phyloP scores from a whole-genome alignment of 2,888 invertebrate species.

The Polydesmus complanatus region DNA sequence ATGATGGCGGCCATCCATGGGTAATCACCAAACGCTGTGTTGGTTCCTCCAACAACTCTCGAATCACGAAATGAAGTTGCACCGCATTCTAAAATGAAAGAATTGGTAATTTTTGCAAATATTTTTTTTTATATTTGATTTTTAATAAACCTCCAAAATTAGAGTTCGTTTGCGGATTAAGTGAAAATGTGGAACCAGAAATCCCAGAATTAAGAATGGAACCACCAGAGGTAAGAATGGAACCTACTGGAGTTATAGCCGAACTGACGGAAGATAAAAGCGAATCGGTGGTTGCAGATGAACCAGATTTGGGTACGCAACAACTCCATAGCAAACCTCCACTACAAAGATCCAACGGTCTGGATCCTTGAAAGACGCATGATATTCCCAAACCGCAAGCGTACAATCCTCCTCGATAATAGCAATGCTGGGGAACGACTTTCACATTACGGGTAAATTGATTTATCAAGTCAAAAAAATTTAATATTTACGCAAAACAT shows the following conservation, averaged over 20 bases:
- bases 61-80: constrained; percentile 75
- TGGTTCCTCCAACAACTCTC: constrained; percentile 81
- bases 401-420: constrained; percentile 70
- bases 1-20: constrained; percentile 88
- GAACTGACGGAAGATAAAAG: constrained; percentile 10
- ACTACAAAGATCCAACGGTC: constrained; percentile 76
- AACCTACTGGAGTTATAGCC: constrained; percentile 15
- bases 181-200: background rate
- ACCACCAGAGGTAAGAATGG: background rate
- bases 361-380: constrained; percentile 74
- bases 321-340: constrained; percentile 84
- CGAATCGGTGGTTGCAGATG: constrained; percentile 4
- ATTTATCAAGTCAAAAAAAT: background rate
- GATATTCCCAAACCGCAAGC: constrained; percentile 82
- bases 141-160: too few species aligned
- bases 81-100: constrained; percentile 60
- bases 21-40: constrained; percentile 77
- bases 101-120: too few species aligned
- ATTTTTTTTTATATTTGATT: too few species aligned
- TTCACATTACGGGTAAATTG: background rate
- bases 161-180: too few species aligned
- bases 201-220: background rate
- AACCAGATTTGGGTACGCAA: constrained; percentile 45
- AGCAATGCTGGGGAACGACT: constrained; percentile 38
- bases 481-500: background rate